Evolutionary conservation across 2,888 invertebrate species (phyloP).

Genomic region (Therioaphis trifolii): DNA sequence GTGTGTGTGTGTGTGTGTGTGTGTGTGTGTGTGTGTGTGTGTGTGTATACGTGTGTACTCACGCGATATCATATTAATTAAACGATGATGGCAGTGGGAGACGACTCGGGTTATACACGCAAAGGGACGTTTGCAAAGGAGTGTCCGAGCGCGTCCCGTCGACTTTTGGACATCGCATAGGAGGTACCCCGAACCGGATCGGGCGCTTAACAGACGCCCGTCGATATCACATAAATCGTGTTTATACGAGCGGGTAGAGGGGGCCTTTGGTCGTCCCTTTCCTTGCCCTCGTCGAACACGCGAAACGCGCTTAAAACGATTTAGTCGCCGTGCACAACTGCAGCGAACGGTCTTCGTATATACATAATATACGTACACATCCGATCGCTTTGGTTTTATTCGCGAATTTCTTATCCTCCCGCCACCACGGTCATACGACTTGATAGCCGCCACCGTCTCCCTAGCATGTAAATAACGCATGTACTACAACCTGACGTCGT

Average conservation of each 20-base stretch:
- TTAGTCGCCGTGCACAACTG: neutral
- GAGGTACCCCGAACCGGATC: slow-evolving; percentile 31
- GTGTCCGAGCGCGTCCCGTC: slow-evolving; percentile 40
- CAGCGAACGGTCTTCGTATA: neutral
- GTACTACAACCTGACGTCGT: neutral
- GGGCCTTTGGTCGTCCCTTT: neutral
- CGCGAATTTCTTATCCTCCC: neutral
- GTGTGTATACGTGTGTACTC: neutral
- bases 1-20: neutral
- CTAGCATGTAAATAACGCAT: slow-evolving; percentile 39
- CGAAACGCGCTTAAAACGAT: neutral
- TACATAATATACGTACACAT: neutral
- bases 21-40: neutral
- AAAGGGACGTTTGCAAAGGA: slow-evolving; percentile 61
- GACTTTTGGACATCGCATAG: slow-evolving; percentile 58
- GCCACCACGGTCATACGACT: neutral
- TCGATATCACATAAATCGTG: slow-evolving; percentile 48
- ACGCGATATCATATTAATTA: slow-evolving; percentile 34
- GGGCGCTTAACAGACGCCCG: slow-evolving; percentile 4
- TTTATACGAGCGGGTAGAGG: neutral
- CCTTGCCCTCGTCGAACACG: slow-evolving; percentile 3
- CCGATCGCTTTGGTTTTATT: slow-evolving; percentile 10
- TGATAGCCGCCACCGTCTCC: neutral
- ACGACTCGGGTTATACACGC: slow-evolving; percentile 36
- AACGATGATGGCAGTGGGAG: neutral